phyloP scores from a whole-genome alignment of 2,888 invertebrate species.

The Athalia circularis region DNA sequence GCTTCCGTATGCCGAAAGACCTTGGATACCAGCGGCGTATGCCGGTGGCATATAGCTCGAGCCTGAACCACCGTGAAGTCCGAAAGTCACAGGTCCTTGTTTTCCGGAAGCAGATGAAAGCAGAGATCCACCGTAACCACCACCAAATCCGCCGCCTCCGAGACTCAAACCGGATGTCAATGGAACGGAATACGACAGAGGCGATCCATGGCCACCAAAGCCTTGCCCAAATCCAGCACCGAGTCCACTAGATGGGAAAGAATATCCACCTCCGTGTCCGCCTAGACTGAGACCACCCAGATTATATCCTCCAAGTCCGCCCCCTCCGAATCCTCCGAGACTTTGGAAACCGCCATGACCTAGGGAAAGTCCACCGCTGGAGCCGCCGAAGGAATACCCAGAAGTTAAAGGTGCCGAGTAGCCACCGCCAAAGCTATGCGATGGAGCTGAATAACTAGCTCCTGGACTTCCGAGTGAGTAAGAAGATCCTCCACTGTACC shows the following conservation, averaged over 20 bases:
- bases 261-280: constrained; percentile 48
- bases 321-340: constrained; percentile 51
- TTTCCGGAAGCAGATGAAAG: constrained; percentile 13
- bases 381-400: constrained; percentile 50
- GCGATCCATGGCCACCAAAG: constrained; percentile 53
- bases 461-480: constrained; percentile 57
- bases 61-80: constrained; percentile 52
- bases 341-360: constrained; percentile 52
- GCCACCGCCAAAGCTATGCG: constrained; percentile 11
- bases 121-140: constrained; percentile 54
- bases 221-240: constrained; percentile 54
- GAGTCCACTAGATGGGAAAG: constrained; percentile 51
- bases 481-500: constrained; percentile 52
- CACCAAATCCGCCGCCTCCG: constrained; percentile 39
- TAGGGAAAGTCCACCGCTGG: constrained; percentile 50
- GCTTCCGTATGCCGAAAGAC: constrained; percentile 61
- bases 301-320: constrained; percentile 46
- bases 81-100: constrained; percentile 68
- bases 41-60: constrained; percentile 53
- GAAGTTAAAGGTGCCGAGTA: constrained; percentile 42
- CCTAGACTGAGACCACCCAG: constrained; percentile 45
- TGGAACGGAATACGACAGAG: constrained; percentile 56
- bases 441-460: constrained; percentile 49
- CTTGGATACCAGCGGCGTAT: constrained; percentile 62
- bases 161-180: constrained; percentile 48